A percentile compares a stretch with the other conserved stretches of the same genome.
Conservation (phyloP, 2,113 vertebrate species). For the Stictonetta naevosa region DNA sequence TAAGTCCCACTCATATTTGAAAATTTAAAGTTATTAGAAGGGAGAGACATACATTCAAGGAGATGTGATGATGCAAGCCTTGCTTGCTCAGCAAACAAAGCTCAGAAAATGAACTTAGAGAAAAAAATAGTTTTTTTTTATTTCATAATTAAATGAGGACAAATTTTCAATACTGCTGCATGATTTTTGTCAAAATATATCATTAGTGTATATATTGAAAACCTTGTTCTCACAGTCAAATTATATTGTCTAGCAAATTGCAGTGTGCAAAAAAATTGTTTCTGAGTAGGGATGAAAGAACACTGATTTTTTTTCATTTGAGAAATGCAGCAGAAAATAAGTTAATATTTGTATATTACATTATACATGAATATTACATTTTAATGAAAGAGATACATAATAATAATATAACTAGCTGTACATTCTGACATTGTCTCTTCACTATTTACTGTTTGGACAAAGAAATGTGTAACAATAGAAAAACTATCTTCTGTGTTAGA, state of each 20-base stretch:
- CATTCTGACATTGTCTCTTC: neutral
- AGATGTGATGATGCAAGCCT: neutral
- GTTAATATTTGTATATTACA: neutral
- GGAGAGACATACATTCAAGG: neutral
- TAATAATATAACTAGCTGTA: neutral
- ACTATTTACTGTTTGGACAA: neutral
- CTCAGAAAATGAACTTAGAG: neutral
- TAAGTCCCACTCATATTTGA: neutral
- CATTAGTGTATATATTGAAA: neutral
- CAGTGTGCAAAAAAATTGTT: neutral
- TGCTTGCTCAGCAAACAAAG: neutral
- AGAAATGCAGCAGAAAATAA: neutral
- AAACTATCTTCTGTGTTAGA: slow-evolving; percentile 4
- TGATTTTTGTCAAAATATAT: slow-evolving; percentile 10
- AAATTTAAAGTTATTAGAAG: neutral
- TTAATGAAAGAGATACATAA: neutral
- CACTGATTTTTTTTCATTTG: neutral
- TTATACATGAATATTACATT: neutral
- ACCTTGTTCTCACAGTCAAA: neutral
- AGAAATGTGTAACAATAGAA: slow-evolving; percentile 49
- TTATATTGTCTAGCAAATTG: neutral
- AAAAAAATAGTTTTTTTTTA: neutral
- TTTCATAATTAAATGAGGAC: neutral
- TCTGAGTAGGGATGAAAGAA: neutral
- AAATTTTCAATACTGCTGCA: neutral